Base-by-base conservation (phyloP, 2,888 invertebrate genomes). In the Scotopteryx bipunctaria region DNA sequence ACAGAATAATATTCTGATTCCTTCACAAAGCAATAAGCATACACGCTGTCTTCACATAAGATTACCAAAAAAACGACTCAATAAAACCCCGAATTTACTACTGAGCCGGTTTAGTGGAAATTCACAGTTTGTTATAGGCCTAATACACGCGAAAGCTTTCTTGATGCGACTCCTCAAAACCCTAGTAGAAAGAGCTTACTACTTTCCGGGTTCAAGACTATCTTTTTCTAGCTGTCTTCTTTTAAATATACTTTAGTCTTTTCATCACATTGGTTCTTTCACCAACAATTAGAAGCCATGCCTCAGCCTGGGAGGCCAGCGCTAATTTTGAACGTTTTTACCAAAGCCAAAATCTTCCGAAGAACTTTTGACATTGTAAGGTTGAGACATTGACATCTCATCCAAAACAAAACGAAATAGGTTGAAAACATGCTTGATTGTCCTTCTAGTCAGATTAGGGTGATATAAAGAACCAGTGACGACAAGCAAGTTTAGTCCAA, bases 111-210 rank as follows among this genome's bases (percentile, higher is more conserved):
- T 55, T 67, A 62, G 73, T 65, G 55, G 64, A 68, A 69, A 68
- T 75, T 72, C 70, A 63, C 68, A 71, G 73, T 74, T 71, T 66
- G 71, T 78, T 80, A 82, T 79, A 78, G 79, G 66, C 73, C 55
- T 67, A 64, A 65, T 70, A 75, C 81, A 83, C 81, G 81, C 82
- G 70, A 81, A 75, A 75, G 70, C 72, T 74, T 73, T 74, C 73
- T 67, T 68, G 63, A 70, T 69, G 73, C 72, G 69, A 75, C 67
- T 76, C 61, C 61, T 55, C 65, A 68, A 69, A 69, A 16, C 29
- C 27, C 40, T 44, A 44, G 29, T 44, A 44, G 38, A 23, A 64
- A 57, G 63, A 68, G 63, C 71, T 69, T 55, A 57, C 59, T 45
- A 21, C 16, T 21, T 41, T 32, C 21, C 11, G 41, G 31, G n/a